Percentiles rank a stretch among this genome's conserved stretches.
Conservation (phyloP, 1,140 invertebrate species). For the Ceratina calcarata region DNA sequence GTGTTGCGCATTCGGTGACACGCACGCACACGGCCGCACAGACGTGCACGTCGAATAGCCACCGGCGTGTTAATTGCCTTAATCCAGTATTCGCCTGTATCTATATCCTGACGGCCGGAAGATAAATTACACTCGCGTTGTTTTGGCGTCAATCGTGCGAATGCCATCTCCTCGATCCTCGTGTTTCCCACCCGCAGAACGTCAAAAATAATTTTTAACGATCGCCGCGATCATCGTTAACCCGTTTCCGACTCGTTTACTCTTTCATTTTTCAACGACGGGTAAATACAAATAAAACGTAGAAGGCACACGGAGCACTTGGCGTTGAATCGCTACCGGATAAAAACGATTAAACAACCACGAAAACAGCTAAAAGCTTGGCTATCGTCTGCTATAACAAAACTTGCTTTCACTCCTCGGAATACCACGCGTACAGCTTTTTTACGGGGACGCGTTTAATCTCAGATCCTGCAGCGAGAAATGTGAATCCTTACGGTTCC, state of each 20-base stretch:
- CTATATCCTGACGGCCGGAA: constrained; percentile 43
- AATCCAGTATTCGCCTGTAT: constrained; percentile 45
- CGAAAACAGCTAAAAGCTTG: neutral
- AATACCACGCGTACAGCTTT: neutral
- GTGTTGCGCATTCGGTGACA: constrained; percentile 4
- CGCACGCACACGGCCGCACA: neutral
- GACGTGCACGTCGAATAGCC: neutral
- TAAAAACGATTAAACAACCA: neutral
- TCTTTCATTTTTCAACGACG: neutral
- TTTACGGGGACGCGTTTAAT: constrained; percentile 16
- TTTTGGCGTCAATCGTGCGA: constrained; percentile 36
- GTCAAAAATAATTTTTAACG: constrained; percentile 28
- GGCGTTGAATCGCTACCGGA: neutral
- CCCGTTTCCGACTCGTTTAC: neutral
- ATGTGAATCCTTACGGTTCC: constrained; percentile 15
- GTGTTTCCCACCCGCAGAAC: neutral
- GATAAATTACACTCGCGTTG: constrained; percentile 30
- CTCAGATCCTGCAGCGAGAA: neutral
- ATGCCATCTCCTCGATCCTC: constrained; percentile 23
- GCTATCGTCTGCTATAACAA: neutral
- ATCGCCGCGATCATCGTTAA: neutral
- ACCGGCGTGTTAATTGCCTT: constrained; percentile 45
- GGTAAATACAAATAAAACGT: too few relatives aligned
- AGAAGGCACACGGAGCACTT: neutral
- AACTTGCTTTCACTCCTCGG: neutral